Evolutionary conservation across 2,113 vertebrate genomes (phyloP).

Genomic region (Passer domesticus): DNA sequence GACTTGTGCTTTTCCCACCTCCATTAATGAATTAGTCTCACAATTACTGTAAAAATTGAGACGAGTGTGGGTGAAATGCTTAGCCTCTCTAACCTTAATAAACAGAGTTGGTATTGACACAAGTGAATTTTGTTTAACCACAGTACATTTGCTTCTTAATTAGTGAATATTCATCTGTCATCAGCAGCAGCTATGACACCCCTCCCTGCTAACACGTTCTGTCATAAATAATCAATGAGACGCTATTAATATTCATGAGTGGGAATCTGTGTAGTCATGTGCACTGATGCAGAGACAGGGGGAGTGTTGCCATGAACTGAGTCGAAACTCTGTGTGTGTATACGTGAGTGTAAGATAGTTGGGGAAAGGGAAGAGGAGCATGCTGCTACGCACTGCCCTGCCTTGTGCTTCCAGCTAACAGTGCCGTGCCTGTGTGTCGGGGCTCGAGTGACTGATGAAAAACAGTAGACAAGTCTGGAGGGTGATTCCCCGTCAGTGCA

Average conservation of each 20-base stretch:
- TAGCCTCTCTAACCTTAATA: slow-evolving; percentile 68
- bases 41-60: slow-evolving; percentile 59
- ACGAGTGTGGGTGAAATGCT: slow-evolving; percentile 13
- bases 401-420: slow-evolving; percentile 73
- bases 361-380: slow-evolving; percentile 78
- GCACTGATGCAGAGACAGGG: slow-evolving; percentile 84
- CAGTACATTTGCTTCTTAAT: slow-evolving; percentile 87
- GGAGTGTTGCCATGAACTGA: slow-evolving; percentile 91
- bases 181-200: slow-evolving; percentile 79
- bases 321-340: slow-evolving; percentile 85
- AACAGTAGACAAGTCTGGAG: slow-evolving; percentile 85
- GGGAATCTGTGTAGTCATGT: slow-evolving; percentile 91
- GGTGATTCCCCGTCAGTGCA: slow-evolving; percentile 85
- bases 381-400: slow-evolving; percentile 78
- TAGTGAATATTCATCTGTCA: slow-evolving; percentile 83
- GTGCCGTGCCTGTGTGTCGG: slow-evolving; percentile 77
- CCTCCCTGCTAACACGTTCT: slow-evolving; percentile 83
- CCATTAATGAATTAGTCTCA: slow-evolving; percentile 46
- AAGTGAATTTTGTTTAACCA: slow-evolving; percentile 86
- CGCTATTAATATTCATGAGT: slow-evolving; percentile 91
- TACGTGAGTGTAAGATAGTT: slow-evolving; percentile 78
- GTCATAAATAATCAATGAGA: slow-evolving; percentile 90
- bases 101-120: slow-evolving; percentile 80
- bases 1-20: slow-evolving; percentile 33
- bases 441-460: slow-evolving; percentile 89